Conservation (phyloP, 2,797 vertebrate genomes). For the Champsocephalus gunnari region DNA sequence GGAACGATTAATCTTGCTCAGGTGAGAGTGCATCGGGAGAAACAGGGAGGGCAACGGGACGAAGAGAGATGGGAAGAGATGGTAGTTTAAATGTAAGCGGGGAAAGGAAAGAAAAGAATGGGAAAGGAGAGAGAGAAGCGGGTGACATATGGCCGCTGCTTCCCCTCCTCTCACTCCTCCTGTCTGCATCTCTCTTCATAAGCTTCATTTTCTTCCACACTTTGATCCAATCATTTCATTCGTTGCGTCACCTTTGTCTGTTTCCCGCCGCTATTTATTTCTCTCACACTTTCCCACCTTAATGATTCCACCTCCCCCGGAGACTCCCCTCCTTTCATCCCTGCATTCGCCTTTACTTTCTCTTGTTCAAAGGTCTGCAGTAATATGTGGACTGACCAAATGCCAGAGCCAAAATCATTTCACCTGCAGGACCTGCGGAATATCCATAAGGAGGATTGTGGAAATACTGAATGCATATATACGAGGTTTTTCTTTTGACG, state of each 20-base stretch:
- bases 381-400: slow-evolving; percentile 41
- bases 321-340: not conserved
- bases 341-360: slow-evolving; percentile 10
- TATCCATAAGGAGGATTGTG: not conserved
- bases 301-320: not conserved
- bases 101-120: slow-evolving; percentile 41
- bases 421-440: slow-evolving; percentile 33
- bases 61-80: slow-evolving; percentile 63
- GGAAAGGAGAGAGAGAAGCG: slow-evolving; percentile 22
- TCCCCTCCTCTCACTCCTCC: slow-evolving; percentile 30
- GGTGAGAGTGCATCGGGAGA: slow-evolving; percentile 75
- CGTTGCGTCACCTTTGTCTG: slow-evolving; percentile 35
- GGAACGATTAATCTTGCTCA: slow-evolving; percentile 86
- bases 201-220: slow-evolving; percentile 12
- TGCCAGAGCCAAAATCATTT: slow-evolving; percentile 54
- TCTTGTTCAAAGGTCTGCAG: slow-evolving; percentile 23
- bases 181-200: slow-evolving; percentile 27
- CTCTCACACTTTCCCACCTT: not conserved
- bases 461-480: slow-evolving; percentile 11
- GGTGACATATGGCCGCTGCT: slow-evolving; percentile 37
- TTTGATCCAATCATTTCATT: slow-evolving; percentile 40
- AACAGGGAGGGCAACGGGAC: slow-evolving; percentile 62
- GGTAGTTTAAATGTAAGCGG: slow-evolving; percentile 59
- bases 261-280: slow-evolving; percentile 5
- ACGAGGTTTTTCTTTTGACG: not conserved